Conservation (phyloP, 2,888 invertebrate species). For the Drosophila borborema region DNA sequence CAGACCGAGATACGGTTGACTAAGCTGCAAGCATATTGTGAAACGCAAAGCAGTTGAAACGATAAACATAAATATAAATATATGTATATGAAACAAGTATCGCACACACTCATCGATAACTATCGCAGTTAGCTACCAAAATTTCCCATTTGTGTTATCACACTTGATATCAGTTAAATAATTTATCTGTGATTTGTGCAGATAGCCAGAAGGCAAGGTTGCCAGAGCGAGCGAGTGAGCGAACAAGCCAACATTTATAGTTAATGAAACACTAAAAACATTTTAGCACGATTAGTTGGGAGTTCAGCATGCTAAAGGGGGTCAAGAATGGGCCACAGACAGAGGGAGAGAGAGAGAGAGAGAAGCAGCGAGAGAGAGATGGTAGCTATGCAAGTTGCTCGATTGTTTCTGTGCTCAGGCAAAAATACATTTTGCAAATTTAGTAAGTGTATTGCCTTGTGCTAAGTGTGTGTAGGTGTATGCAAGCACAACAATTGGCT, state of each 20-base stretch:
- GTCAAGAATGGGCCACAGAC: constrained; percentile 1
- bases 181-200: constrained; percentile 35
- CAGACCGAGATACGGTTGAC: constrained; percentile 26
- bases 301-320: constrained; percentile 5
- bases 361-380: neutral
- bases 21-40: neutral
- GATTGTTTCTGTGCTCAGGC: constrained; percentile 18
- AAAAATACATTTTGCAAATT: constrained; percentile 56
- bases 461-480: neutral
- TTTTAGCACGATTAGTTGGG: constrained; percentile 61
- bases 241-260: constrained; percentile 25
- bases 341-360: neutral
- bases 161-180: constrained; percentile 21
- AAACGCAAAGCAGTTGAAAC: constrained; percentile 2
- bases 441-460: constrained; percentile 38
- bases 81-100: neutral
- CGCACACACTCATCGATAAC: constrained; percentile 21
- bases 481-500: constrained; percentile 20
- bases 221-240: constrained; percentile 1
- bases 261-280: constrained; percentile 64
- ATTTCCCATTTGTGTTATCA: neutral
- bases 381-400: neutral
- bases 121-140: constrained; percentile 11
- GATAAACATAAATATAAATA: neutral
- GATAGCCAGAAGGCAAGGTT: constrained; percentile 16